These are phyloP conservation scores for Vultur gryphus DNA, from an alignment of 2,797 vertebrate genomes.

Conservation along the genomic window DNA sequence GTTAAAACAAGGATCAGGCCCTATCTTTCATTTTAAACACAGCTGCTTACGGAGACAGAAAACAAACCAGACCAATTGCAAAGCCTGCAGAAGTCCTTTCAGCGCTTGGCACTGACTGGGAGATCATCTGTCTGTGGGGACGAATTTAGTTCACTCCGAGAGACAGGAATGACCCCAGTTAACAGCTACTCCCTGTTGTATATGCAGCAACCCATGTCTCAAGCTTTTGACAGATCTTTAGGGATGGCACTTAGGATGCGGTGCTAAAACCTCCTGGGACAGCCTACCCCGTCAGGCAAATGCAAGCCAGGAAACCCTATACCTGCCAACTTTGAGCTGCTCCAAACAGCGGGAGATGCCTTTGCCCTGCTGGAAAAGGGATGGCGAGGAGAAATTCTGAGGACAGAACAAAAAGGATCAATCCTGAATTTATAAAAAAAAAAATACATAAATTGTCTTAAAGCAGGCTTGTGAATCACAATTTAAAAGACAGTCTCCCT, in stretches of 20 bases:
- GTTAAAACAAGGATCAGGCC: not conserved
- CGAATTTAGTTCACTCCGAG: accelerated
- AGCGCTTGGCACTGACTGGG: not conserved
- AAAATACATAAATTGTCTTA: not conserved
- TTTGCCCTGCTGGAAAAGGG: not conserved
- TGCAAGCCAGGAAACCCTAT: not conserved
- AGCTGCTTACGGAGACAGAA: not conserved
- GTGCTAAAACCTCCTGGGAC: not conserved
- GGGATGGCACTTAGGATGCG: not conserved
- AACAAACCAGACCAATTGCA: not conserved
- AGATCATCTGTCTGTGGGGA: not conserved
- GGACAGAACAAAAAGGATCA: not conserved
- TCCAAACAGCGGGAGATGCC: not conserved
- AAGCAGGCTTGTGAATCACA: not conserved
- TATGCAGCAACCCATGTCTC: not conserved
- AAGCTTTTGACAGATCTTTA: not conserved
- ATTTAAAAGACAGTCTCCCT: not conserved
- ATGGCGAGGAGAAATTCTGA: not conserved
- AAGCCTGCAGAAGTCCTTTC: not conserved
- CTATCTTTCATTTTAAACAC: not conserved
- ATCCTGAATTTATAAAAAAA: not conserved
- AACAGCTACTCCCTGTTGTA: not conserved
- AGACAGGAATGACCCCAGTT: not conserved
- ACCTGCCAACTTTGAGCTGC: not conserved
- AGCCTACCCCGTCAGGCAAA: not conserved